Evolutionary conservation across 2,888 invertebrate genomes (phyloP), one percentile per base, ranked within the genome.

Genomic region (Junonia oenone): DNA sequence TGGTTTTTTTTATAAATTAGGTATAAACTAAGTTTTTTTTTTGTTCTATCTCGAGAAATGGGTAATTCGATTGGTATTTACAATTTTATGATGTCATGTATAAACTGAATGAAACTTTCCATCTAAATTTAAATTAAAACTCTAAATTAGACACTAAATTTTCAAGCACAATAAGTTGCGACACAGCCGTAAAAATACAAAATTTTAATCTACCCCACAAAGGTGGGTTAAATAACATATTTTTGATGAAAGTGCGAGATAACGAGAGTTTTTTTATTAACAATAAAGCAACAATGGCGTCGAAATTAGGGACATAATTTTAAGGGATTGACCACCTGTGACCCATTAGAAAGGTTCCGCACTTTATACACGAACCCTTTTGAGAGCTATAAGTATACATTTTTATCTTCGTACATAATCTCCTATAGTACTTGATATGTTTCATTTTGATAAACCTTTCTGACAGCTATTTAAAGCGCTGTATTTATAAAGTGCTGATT

Each of bases 311-410:
- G 15, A 15, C 26, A 40, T 60, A 51, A 46, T 60, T 58, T 60
- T 55, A 45, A 51, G 49, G 37, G 46, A 58, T 46, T 52, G 60
- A 60, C 60, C 60, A 60, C 60, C 58, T 60, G 60, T 50, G 58
- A 19, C 37, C 38, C 57, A 57, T 57, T 60, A 57, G 27, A 19
- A 15, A 5, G 33, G 45, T 29, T 8, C 22, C 26, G 46, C 9
- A 17, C 38, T 46, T 46, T 49, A 52, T 55, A 38, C 22, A 50
- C 29, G 22, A 27, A 48, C 51, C 55, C 55, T 58, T 58, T 58
- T 51, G 31, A 38, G n/a, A 26, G 22, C 6, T 43, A 43, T 26
- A 22, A n/a, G n/a, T n/a, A n/a, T 43, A 22, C 17, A 17, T 40
- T 22, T 43, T 9, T 4, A 43, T 26, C 13, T 8, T 22, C 13